These are phyloP conservation scores for Tangara arthus DNA, from an alignment of 2,797 vertebrate genomes.

Conservation along the genomic window DNA sequence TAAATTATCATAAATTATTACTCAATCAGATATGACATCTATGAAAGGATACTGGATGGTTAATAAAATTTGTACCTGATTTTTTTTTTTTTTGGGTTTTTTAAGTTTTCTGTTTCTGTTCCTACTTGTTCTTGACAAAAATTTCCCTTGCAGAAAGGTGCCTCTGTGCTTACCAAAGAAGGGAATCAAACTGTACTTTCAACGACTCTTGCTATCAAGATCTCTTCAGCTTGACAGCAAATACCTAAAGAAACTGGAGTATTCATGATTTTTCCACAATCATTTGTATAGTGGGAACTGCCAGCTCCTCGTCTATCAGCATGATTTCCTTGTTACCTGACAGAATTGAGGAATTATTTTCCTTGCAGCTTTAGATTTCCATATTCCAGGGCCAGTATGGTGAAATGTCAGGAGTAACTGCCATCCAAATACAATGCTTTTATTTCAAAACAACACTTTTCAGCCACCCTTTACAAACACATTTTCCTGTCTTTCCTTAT, in stretches of 20 bases:
- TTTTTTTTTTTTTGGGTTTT: not conserved
- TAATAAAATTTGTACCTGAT: not conserved
- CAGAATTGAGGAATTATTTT: not conserved
- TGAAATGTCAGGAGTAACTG: not conserved
- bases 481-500: not conserved
- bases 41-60: not conserved
- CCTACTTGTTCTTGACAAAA: not conserved
- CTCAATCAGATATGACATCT: not conserved
- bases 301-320: not conserved
- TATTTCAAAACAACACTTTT: not conserved
- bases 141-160: not conserved
- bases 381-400: not conserved
- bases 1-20: not conserved
- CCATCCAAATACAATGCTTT: not conserved
- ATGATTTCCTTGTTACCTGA: not conserved
- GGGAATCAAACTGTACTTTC: not conserved
- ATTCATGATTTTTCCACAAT: not conserved
- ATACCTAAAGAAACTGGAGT: not conserved
- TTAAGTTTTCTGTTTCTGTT: not conserved
- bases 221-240: slow-evolving; percentile 1
- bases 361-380: not conserved
- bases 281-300: not conserved
- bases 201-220: not conserved
- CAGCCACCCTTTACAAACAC: not conserved
- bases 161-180: not conserved